Evolutionary conservation across 2,888 invertebrate species (phyloP).

Genomic region (Oscheius myriophilus): DNA sequence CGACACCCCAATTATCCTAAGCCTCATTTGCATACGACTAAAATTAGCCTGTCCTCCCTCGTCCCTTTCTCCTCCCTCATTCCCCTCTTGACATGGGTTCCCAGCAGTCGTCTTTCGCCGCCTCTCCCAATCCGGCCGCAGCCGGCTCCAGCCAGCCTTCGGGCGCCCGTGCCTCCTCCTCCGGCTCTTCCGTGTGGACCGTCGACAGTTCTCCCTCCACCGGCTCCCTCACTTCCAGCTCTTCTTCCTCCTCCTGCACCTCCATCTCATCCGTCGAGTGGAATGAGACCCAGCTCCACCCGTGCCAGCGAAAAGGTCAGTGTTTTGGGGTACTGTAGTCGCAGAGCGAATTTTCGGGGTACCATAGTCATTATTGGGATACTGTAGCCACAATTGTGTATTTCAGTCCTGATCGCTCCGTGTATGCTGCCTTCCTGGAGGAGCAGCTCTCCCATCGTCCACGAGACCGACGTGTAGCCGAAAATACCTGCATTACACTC

Average conservation of each 20-base stretch:
- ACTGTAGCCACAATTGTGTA: too few relatives aligned
- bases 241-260: neutral
- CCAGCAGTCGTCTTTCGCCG: too few relatives aligned
- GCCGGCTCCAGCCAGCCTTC: neutral
- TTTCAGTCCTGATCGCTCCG: neutral
- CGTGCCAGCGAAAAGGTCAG: neutral
- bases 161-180: too few relatives aligned
- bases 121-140: conserved; percentile 14
- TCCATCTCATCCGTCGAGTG: neutral
- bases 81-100: too few relatives aligned
- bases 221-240: neutral
- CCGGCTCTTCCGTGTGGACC: neutral
- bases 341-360: too few relatives aligned
- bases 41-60: too few relatives aligned
- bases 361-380: too few relatives aligned
- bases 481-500: too few relatives aligned
- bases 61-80: too few relatives aligned
- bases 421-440: neutral
- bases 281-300: neutral
- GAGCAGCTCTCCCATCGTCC: neutral
- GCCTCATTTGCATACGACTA: conserved; percentile 8
- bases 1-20: too few relatives aligned
- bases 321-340: too few relatives aligned
- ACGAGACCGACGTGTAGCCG: neutral
- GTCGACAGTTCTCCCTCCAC: conserved; percentile 5